Percentiles rank a stretch among this genome's conserved stretches.
Conservation (phyloP, 2,797 vertebrate genomes). For the Alosa sapidissima region DNA sequence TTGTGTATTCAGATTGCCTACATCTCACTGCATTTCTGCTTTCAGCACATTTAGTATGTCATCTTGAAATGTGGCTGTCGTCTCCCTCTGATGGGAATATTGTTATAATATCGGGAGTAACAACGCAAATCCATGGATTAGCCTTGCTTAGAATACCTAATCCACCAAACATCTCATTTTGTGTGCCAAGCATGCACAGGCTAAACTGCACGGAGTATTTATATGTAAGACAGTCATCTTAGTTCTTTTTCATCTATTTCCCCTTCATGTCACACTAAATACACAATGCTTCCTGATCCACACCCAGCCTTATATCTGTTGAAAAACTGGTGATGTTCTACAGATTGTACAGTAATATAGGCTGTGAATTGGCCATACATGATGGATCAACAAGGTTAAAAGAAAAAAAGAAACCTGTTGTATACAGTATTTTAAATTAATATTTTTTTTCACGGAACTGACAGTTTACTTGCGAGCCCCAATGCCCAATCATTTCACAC, state of each 20-base stretch:
- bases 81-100: conserved; percentile 12
- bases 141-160: conserved; percentile 27
- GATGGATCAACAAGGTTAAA: not conserved
- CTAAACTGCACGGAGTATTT: not conserved
- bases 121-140: conserved; percentile 31
- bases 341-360: not conserved
- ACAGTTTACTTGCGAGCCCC: not conserved
- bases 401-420: not conserved
- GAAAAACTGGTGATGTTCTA: too few species aligned
- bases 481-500: too few species aligned
- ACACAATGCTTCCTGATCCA: not conserved
- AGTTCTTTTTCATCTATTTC: not conserved
- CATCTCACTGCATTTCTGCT: conserved; percentile 1
- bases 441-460: not conserved
- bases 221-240: not conserved
- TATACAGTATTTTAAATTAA: not conserved
- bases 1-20: not conserved
- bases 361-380: not conserved
- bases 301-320: not conserved
- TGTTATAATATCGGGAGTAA: conserved; percentile 23
- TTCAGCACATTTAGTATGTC: conserved; percentile 8
- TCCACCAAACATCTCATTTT: not conserved
- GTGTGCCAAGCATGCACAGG: not conserved
- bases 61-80: conserved; percentile 10
- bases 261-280: not conserved